phyloP scores from a whole-genome alignment of 2,797 vertebrate species.

The Sylvia borin region DNA sequence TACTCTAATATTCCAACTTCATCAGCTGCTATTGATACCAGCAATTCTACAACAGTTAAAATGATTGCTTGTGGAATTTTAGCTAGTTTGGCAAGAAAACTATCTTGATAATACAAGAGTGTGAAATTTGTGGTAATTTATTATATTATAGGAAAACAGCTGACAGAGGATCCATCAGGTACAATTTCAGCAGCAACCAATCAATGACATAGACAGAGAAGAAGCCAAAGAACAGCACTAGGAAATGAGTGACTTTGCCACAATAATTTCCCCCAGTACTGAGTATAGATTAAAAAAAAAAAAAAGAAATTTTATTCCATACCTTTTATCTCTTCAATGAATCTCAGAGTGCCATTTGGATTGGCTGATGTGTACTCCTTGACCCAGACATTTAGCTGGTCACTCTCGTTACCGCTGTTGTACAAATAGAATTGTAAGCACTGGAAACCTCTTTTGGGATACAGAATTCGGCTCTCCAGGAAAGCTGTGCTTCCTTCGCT shows the following conservation, averaged over 20 bases:
- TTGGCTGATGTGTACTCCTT: slow-evolving; percentile 78
- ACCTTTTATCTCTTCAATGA: slow-evolving; percentile 81
- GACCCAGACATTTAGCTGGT: slow-evolving; percentile 80
- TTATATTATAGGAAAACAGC: neutral
- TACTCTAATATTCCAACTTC: neutral
- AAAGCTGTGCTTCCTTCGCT: slow-evolving; percentile 65
- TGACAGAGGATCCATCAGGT: neutral
- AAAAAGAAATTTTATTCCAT: neutral
- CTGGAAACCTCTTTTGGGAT: slow-evolving; percentile 87
- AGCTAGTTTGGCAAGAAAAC: neutral
- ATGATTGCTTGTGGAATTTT: neutral
- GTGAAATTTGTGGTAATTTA: neutral
- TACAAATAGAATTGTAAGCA: slow-evolving; percentile 93
- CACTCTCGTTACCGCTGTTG: slow-evolving; percentile 76
- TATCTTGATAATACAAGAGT: neutral
- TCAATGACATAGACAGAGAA: neutral
- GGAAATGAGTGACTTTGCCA: neutral
- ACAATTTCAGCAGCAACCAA: neutral
- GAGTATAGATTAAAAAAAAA: neutral
- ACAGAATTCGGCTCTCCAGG: slow-evolving; percentile 86
- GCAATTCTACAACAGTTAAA: slow-evolving; percentile 2
- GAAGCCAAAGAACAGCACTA: neutral
- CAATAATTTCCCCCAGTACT: neutral
- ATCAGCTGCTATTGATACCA: neutral
- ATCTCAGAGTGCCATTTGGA: slow-evolving; percentile 72